Evolutionary conservation across 2,113 vertebrate genomes (phyloP).

Genomic region (Dicerorhinus sumatrensis): DNA sequence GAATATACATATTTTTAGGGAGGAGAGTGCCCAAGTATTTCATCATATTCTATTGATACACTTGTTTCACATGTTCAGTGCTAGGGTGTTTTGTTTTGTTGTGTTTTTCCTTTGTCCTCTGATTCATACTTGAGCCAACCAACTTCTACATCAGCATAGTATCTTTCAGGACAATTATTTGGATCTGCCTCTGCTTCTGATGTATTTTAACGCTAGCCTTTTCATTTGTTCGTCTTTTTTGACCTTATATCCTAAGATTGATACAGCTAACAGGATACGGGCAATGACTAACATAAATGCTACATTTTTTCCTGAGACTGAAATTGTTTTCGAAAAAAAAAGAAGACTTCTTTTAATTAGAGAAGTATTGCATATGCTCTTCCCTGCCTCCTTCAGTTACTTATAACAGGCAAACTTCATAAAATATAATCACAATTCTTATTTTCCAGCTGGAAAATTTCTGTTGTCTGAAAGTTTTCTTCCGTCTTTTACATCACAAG

Average conservation of each 20-base stretch:
- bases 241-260: background rate
- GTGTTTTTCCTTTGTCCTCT: background rate
- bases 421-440: background rate
- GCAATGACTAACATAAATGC: background rate
- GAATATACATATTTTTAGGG: background rate
- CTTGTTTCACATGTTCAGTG: background rate
- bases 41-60: background rate
- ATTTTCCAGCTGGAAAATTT: background rate
- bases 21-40: background rate
- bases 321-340: background rate
- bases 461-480: background rate
- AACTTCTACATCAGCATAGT: background rate
- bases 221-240: background rate
- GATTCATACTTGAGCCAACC: background rate
- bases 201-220: background rate
- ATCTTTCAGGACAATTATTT: background rate
- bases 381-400: background rate
- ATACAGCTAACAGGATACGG: background rate
- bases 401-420: background rate
- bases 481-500: background rate
- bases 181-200: background rate
- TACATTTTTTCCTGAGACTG: background rate
- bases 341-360: background rate
- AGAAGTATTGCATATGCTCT: background rate
- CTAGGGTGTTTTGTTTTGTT: background rate